Evolutionary conservation across 2,888 invertebrate species (phyloP).

Genomic region (Piscicola geometra): DNA sequence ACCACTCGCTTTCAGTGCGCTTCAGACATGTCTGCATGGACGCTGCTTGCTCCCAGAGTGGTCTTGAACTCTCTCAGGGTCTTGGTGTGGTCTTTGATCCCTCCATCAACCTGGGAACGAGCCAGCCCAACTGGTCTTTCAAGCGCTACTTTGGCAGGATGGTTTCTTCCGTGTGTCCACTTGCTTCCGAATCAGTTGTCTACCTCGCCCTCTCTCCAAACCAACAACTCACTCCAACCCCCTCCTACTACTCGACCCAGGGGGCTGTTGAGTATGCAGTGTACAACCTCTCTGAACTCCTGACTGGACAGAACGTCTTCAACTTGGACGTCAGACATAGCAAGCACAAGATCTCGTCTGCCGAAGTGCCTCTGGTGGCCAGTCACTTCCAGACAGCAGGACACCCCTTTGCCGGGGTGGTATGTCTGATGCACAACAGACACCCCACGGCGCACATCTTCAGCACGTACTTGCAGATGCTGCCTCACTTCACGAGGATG

Average conservation of each 20-base stretch:
- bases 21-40: conserved; percentile 70
- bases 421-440: conserved; percentile 76
- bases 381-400: conserved; percentile 62
- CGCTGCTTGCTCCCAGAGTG: conserved; percentile 61
- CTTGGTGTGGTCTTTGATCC: conserved; percentile 73
- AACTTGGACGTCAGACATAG: conserved; percentile 68
- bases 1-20: conserved; percentile 82
- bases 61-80: conserved; percentile 76
- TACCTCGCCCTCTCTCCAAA: conserved; percentile 71
- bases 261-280: conserved; percentile 58
- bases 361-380: conserved; percentile 5
- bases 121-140: conserved; percentile 71
- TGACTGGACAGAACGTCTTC: conserved; percentile 58
- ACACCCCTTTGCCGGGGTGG: conserved; percentile 82
- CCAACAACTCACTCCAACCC: neutral
- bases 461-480: conserved; percentile 78
- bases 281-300: conserved; percentile 64
- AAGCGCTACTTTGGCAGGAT: conserved; percentile 80
- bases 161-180: conserved; percentile 73
- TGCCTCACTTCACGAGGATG: conserved; percentile 63
- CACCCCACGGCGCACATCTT: conserved; percentile 62
- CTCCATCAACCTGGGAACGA: conserved; percentile 22
- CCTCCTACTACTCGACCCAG: conserved; percentile 15
- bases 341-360: conserved; percentile 51
- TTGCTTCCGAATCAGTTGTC: conserved; percentile 72